Evolutionary conservation across 2,888 invertebrate genomes (phyloP), one percentile per base, ranked within the genome.

Genomic region (Seladonia tumulorum): DNA sequence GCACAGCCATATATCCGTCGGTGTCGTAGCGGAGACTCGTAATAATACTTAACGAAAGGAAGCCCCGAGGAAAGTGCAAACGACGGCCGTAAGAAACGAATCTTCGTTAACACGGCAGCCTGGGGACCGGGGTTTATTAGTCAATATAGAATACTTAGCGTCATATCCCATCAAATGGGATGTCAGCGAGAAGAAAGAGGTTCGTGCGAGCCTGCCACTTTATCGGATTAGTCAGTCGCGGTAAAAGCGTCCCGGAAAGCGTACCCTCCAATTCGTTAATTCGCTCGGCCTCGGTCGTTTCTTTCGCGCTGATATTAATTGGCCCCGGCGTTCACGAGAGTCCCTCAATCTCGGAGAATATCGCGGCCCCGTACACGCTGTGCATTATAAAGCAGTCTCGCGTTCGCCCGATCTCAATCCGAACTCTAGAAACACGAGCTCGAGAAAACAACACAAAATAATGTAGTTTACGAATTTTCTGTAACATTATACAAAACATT

Each of bases 171-270:
- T 93, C 88, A 86, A 79, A 87, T 45, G 85, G 79, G 90, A 88
- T 84, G 92, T 89, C 90, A 86, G 80, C 87, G 80, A 79, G 87
- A 89, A 86, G 89, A 90, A 92, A 89, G 89, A 89, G 86, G 89
- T 93, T 92, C 93, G 94, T 93, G 93, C 92, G 87, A 87, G 90
- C 86, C 90, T 84, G 87, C 91, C 92, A 94, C 93, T 93, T 92
- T 93, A 92, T 92, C 91, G 92, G 93, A 94, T 94, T 94, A 94
- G 91, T 86, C 85, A 87, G 87, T 88, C 90, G 88, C 83, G 90
- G 89, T 89, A 91, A 91, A 92, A 91, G 89, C 90, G 86, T 90
- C 87, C 81, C 87, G 87, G 89, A 89, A 90, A 84, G 79, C 83
- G 83, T 88, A 84, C 89, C 87, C 86, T 87, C 89, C 90, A 92